Evolutionary conservation across 2,888 invertebrate species (phyloP).

Genomic region (Petrolisthes manimaculis): DNA sequence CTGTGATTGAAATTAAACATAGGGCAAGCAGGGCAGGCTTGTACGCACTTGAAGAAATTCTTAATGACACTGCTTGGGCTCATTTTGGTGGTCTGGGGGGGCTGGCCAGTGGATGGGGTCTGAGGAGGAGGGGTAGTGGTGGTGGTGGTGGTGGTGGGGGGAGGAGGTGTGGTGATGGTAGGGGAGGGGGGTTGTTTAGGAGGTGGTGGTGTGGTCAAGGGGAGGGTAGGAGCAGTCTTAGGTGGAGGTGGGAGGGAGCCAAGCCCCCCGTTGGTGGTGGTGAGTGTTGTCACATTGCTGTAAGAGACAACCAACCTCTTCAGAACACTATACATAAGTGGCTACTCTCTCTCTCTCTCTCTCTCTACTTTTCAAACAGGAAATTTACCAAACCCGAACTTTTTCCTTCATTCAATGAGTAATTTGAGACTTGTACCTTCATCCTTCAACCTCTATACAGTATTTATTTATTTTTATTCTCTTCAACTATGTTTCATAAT

Average conservation of each 20-base stretch:
- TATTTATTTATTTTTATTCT: no score
- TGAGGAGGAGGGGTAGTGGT: slow-evolving; percentile 22
- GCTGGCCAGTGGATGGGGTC: slow-evolving; percentile 75
- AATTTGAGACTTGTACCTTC: no score
- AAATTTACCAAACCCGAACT: no score
- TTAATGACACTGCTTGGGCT: slow-evolving; percentile 92
- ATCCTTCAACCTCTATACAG: no score
- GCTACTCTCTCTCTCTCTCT: no score
- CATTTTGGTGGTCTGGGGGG: slow-evolving; percentile 78
- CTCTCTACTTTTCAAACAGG: no score
- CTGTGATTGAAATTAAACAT: slow-evolving; percentile 27
- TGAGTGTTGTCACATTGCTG: slow-evolving; percentile 57
- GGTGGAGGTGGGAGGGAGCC: slow-evolving; percentile 52
- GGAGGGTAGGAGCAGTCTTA: slow-evolving; percentile 50
- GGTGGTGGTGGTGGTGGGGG: slow-evolving; percentile 25
- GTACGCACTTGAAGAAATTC: slow-evolving; percentile 94
- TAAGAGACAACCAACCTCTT: slow-evolving; percentile 40
- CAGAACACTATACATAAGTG: neutral
- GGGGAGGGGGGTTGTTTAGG: slow-evolving; percentile 40
- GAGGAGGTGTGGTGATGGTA: slow-evolving; percentile 32
- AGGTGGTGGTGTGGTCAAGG: slow-evolving; percentile 13
- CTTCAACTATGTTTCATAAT: no score
- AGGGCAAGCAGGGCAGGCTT: slow-evolving; percentile 39
- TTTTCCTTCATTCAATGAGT: no score
- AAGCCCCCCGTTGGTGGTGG: slow-evolving; percentile 61